These are phyloP conservation scores for Zoanthus gigantus DNA, from an alignment of 92 coral and sea anemone genomes.

Conservation along the genomic window DNA sequence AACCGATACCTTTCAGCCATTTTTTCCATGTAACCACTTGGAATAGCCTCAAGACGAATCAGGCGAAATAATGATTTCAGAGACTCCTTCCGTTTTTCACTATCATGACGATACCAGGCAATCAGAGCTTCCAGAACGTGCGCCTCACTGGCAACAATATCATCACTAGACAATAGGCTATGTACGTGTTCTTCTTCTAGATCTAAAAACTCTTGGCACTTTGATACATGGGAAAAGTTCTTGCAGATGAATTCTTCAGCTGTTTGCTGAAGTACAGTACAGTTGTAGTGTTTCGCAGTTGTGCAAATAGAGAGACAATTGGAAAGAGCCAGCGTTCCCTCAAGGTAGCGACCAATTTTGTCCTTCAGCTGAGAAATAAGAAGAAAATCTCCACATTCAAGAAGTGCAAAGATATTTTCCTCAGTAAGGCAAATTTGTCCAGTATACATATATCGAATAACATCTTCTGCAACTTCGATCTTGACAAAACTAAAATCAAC, in stretches of 20 bases:
- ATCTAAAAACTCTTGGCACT: conserved; percentile 54
- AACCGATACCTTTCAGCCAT: conserved; percentile 46
- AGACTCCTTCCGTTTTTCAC: conserved; percentile 48
- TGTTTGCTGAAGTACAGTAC: conserved; percentile 54
- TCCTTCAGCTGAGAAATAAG: conserved; percentile 59
- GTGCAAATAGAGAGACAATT: conserved; percentile 60
- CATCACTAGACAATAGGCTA: conserved; percentile 65
- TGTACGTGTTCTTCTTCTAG: conserved; percentile 60
- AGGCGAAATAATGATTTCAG: conserved; percentile 58
- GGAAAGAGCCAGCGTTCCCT: conserved; percentile 46
- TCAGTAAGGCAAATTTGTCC: conserved; percentile 57
- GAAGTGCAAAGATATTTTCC: conserved; percentile 53
- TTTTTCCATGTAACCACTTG: conserved; percentile 61
- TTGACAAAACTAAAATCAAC: conserved; percentile 70
- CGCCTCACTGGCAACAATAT: conserved; percentile 72
- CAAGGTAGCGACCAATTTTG: conserved; percentile 60
- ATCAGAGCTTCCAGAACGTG: conserved; percentile 63
- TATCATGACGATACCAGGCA: conserved; percentile 63
- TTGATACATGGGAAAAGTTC: conserved; percentile 56
- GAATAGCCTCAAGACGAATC: conserved; percentile 60
- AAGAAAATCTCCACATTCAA: conserved; percentile 68
- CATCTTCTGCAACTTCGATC: conserved; percentile 50
- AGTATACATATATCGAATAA: conserved; percentile 53
- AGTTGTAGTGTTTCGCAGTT: conserved; percentile 63
- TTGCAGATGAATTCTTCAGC: conserved; percentile 56